A percentile compares a stretch with the other conserved stretches of the same genome.
Evolutionary conservation across 2,888 invertebrate species (phyloP).

Genomic region (Apamea epomidion): DNA sequence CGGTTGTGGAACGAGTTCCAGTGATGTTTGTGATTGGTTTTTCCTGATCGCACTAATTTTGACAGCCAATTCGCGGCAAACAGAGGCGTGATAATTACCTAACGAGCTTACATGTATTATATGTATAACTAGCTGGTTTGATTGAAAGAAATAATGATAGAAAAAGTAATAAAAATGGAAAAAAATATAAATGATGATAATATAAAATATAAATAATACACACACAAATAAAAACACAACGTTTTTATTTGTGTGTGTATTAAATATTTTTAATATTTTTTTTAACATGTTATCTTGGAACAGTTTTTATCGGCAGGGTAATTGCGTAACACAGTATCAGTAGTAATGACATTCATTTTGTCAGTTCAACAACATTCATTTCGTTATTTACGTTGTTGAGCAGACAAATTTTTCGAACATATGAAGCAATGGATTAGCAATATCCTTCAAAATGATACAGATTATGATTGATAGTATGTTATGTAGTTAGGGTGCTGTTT

Average conservation of each 20-base stretch:
- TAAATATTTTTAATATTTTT: too few species aligned
- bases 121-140: background rate
- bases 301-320: background rate
- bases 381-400: too few species aligned
- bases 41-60: conserved; percentile 37
- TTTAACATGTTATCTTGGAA: too few species aligned
- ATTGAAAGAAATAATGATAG: background rate
- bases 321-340: too few species aligned
- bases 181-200: background rate
- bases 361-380: too few species aligned
- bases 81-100: background rate
- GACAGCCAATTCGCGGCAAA: background rate
- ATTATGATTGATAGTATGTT: too few species aligned
- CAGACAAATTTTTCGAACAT: too few species aligned
- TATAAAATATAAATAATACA: too few species aligned
- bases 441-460: too few species aligned
- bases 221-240: too few species aligned
- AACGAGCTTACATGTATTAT: background rate
- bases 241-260: background rate
- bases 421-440: too few species aligned
- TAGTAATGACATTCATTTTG: too few species aligned
- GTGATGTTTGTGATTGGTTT: conserved; percentile 1
- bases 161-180: background rate
- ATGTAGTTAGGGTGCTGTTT: background rate
- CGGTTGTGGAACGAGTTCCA: conserved; percentile 35